Evolutionary conservation across 2,888 invertebrate genomes (phyloP), one percentile per base, ranked within the genome.

Genomic region (Byasa hedistus): DNA sequence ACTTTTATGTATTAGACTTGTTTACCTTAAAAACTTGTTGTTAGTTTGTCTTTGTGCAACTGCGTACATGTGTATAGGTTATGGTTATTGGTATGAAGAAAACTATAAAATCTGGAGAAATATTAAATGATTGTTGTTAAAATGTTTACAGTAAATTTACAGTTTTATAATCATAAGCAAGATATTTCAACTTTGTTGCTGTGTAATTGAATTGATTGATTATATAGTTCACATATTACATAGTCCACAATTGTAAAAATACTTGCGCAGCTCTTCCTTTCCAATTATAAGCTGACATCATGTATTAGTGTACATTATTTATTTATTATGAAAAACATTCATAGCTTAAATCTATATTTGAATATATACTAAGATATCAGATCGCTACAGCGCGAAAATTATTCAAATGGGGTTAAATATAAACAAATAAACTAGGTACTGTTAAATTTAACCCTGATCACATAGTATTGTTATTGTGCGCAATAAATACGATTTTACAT

Each of bases 1-100:
- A 57, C 57, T 67, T 44, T 54, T 44, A 60, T 58, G 68, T 44
- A 52, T 60, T 60, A 68, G 64, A 63, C 24, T 54, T 44, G 55
- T 62, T 66, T 62, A 61, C 54, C 23, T 62, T 62, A 44, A 59
- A n/a, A 64, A 59, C 44, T 59, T 23, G 22, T 51, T 36, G 39
- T 54, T 54, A 58, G 23, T 58, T 22, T 55, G 54, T 51, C 24
- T 21, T n/a, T 61, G 21, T 55, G 39, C 17, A 39, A 22, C 3
- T 8, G 15, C 39, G 39, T 61, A 61, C 15, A 57, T 57, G 22
- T 24, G 21, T 4, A 17, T 44, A 23, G 23, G 21, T n/a, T 32
- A 36, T 60, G 48, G 55, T 7, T 39, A 51, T 27, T 24, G 15
- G 15, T 54, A 2, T 23, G 8, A 3, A 51, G 51, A 22, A 54